These are phyloP conservation scores for Peucedramus taeniatus DNA, from an alignment of 2,113 vertebrate genomes.

Conservation along the genomic window DNA sequence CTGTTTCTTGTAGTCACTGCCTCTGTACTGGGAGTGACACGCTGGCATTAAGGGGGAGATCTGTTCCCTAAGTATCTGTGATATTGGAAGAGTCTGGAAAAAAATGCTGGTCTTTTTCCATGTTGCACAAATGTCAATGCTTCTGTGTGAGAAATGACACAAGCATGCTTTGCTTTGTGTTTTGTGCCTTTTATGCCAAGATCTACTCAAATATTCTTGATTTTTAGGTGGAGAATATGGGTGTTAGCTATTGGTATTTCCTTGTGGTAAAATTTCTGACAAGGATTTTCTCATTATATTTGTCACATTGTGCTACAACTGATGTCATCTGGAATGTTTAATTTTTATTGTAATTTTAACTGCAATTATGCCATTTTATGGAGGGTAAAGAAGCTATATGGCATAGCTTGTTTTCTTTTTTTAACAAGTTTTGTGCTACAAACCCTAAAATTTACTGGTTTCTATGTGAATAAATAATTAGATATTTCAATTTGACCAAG, in stretches of 20 bases:
- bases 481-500: neutral
- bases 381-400: conserved; percentile 59
- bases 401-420: conserved; percentile 54
- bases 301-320: conserved; percentile 52
- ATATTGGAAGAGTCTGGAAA: neutral
- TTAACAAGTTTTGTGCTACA: conserved; percentile 32
- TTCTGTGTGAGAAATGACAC: conserved; percentile 35
- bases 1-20: neutral
- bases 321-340: conserved; percentile 51
- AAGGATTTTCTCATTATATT: conserved; percentile 54
- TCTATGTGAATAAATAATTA: conserved; percentile 37
- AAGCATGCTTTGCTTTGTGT: conserved; percentile 37
- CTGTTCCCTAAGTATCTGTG: neutral
- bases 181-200: conserved; percentile 53
- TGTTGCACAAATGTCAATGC: conserved; percentile 30
- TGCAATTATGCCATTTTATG: conserved; percentile 30
- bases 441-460: conserved; percentile 28
- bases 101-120: neutral
- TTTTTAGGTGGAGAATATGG: conserved; percentile 44
- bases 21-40: neutral
- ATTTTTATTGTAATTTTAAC: conserved; percentile 51
- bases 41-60: neutral
- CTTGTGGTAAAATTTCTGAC: conserved; percentile 53
- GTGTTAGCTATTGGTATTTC: conserved; percentile 45
- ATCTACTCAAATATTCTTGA: conserved; percentile 8